Conservation (phyloP, 2,113 vertebrate species). For the Gymnocephalus cernua region DNA sequence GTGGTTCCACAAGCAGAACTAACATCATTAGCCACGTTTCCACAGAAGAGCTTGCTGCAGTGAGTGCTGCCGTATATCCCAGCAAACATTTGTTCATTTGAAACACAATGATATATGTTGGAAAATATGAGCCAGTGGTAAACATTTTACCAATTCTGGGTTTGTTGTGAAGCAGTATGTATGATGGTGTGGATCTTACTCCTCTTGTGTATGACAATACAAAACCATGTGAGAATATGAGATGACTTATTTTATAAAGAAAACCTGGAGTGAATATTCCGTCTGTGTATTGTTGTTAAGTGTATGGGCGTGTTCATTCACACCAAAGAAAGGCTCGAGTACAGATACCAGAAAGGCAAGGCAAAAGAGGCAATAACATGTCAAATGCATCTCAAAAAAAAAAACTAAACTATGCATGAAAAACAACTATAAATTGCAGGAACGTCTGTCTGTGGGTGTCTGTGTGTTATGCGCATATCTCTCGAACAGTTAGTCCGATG, state of each 20-base stretch:
- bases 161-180: conserved; percentile 61
- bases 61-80: not conserved
- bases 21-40: conserved; percentile 40
- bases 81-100: not conserved
- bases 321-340: not conserved
- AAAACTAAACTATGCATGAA: no score
- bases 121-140: conserved; percentile 26
- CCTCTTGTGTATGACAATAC: conserved; percentile 69
- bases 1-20: conserved; percentile 16
- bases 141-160: conserved; percentile 19
- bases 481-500: no score
- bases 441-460: no score
- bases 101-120: conserved; percentile 24
- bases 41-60: not conserved
- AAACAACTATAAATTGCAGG: no score
- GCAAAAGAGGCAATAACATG: no score
- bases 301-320: not conserved
- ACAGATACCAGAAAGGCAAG: no score
- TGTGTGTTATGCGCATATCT: no score
- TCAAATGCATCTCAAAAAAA: no score
- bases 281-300: conserved; percentile 40
- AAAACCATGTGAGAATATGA: conserved; percentile 65
- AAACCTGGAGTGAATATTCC: conserved; percentile 56
- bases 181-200: conserved; percentile 56
- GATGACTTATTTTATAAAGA: conserved; percentile 81